Conservation (phyloP, 2,797 vertebrate genomes). For the Mallotus villosus region DNA sequence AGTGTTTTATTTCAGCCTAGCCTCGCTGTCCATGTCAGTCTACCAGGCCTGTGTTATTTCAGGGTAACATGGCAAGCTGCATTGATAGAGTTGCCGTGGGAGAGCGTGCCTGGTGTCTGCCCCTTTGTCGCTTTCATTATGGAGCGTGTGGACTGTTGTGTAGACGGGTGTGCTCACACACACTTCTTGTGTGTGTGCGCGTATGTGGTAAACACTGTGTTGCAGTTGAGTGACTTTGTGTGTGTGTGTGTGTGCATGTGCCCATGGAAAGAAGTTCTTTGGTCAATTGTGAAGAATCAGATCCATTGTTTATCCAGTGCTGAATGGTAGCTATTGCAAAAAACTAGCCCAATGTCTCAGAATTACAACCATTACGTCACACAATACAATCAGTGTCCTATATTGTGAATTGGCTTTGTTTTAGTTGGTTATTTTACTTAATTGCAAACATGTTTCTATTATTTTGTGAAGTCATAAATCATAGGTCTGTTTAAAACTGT, state of each 20-base stretch:
- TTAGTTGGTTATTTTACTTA: background rate
- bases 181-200: background rate
- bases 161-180: background rate
- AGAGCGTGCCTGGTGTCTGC: constrained; percentile 7
- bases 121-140: constrained; percentile 8
- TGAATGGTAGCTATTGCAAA: constrained; percentile 46
- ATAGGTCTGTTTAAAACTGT: background rate
- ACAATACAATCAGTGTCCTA: constrained; percentile 21
- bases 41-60: constrained; percentile 16
- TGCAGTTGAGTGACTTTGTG: background rate
- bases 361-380: constrained; percentile 31
- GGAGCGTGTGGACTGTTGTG: background rate
- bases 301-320: constrained; percentile 50
- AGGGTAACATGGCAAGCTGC: constrained; percentile 15
- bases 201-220: background rate
- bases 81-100: constrained; percentile 27
- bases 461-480: background rate
- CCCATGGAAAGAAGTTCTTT: constrained; percentile 14
- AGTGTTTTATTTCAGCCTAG: background rate
- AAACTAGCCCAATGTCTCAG: constrained; percentile 49
- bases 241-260: background rate
- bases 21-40: background rate
- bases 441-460: background rate
- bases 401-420: background rate
- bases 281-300: constrained; percentile 38